Base-by-base conservation (phyloP, 92 coral and sea anemone species). In the Porites rus region DNA sequence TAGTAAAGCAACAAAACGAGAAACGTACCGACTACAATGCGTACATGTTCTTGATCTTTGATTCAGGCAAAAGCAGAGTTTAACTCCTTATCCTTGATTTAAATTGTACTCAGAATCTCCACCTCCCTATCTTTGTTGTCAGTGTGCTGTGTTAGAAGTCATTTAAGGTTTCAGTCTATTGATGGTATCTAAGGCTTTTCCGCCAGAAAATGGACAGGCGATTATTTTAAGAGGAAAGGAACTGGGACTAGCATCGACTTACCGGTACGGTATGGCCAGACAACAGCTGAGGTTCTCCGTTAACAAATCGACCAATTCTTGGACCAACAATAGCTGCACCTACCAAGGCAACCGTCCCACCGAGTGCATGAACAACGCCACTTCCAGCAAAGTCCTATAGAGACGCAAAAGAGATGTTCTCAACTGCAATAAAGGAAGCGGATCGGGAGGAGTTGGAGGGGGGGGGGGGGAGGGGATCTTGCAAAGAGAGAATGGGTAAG, bases 241-340 rank as follows among this genome's bases (percentile, higher is more conserved):
- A 4, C 5, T 31, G 43, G 43, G 43, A 31, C 43, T 31, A 31
- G 43, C 3, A 0, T 31, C 18, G 17, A 89, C 92, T 51, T 74
- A 96, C 98, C 84, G 98, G 98, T 9, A 96, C 98, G 31, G 98
- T 96, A 54, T 96, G 98, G 2, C 98, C 98, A 5, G 80, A 90
- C 8, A 96, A 85, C 71, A 80, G 50, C 65, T 73, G 70, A 20
- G 94, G 95, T 6, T 75, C 83, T 20, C 93, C 94, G 46, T 92
- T 71, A 13, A 72, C 91, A 77, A 96, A 96, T 58, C 96, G 88
- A 22, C 98, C 98, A n/a, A 92, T 90, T 51, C 98, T 84, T 22
- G 98, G 91, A 12, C 98, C 98, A 18, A 96, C 91, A 12, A 87
- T 77, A 52, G 86, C 77, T n/a, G 98, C 98, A 31, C 98, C 98